Conservation (phyloP, 1,140 invertebrate genomes). For the Teleogryllus occipitalis region DNA sequence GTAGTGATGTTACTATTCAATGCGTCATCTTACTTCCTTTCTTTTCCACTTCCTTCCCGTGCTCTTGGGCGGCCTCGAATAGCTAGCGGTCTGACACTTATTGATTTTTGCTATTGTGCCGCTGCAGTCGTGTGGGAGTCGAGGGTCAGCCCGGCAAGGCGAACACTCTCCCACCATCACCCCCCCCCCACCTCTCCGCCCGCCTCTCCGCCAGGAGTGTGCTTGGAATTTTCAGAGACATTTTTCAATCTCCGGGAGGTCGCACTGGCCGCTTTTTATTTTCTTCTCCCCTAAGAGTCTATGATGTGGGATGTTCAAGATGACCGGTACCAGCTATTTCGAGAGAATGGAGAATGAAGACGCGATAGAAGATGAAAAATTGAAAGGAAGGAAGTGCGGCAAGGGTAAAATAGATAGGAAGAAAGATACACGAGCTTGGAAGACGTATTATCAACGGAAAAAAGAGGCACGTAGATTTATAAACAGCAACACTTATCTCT, state of each 20-base stretch:
- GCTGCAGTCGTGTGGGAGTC: not conserved
- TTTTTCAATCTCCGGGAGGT: constrained; percentile 3
- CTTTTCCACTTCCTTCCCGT: too few relatives aligned
- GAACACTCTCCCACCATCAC: not conserved
- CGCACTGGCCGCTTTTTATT: not conserved
- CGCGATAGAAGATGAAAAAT: too few relatives aligned
- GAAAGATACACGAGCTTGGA: too few relatives aligned
- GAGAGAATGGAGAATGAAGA: not conserved
- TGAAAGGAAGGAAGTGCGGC: too few relatives aligned
- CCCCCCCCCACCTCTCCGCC: too few relatives aligned
- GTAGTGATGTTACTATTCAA: too few relatives aligned
- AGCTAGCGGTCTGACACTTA: not conserved
- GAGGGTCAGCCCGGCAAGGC: not conserved
- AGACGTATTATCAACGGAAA: too few relatives aligned
- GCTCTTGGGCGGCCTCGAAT: too few relatives aligned
- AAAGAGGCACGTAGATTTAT: too few relatives aligned
- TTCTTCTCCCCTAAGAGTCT: not conserved
- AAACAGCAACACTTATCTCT: too few relatives aligned
- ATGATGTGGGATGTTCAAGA: not conserved
- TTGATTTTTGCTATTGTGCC: not conserved
- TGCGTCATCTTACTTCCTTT: too few relatives aligned
- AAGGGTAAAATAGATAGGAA: too few relatives aligned
- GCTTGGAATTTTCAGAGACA: not conserved
- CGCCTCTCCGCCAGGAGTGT: not conserved
- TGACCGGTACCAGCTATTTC: not conserved